Evolutionary conservation across 2,113 vertebrate genomes (phyloP).

Genomic region (Phalacrocorax carbo): DNA sequence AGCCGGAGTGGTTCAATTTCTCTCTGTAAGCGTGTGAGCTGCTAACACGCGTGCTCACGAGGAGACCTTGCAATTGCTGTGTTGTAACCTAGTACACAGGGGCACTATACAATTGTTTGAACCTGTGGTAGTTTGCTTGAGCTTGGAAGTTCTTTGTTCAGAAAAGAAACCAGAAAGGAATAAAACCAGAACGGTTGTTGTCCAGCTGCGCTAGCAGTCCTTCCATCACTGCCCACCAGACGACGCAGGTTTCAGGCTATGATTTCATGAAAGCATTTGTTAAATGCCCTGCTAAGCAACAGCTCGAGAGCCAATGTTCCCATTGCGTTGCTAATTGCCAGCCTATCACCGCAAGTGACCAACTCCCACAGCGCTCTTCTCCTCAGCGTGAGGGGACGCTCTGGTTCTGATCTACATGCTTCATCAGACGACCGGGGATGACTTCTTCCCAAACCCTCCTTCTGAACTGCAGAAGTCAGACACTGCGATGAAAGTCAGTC

Average conservation of each 20-base stretch:
- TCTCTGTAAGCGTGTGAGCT: not conserved
- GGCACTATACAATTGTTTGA: not conserved
- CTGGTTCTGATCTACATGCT: not conserved
- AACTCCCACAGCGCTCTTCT: not conserved
- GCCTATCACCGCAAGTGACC: not conserved
- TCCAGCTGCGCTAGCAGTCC: slow-evolving; percentile 57
- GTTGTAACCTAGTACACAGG: not conserved
- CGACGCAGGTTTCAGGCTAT: slow-evolving; percentile 67
- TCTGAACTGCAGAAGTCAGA: not conserved
- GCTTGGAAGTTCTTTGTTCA: not conserved
- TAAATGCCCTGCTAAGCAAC: slow-evolving; percentile 43
- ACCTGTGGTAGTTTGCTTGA: not conserved
- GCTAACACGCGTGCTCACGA: not conserved
- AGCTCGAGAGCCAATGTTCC: not conserved
- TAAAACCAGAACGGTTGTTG: not conserved
- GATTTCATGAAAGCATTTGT: slow-evolving; percentile 67
- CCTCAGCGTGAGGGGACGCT: not conserved
- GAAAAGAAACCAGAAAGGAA: not conserved
- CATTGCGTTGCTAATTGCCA: slow-evolving; percentile 59
- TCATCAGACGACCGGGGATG: not conserved
- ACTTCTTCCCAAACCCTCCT: not conserved
- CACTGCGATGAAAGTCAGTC: not conserved
- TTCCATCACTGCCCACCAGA: slow-evolving; percentile 72
- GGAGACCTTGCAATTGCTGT: not conserved
- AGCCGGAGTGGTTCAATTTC: not conserved